Evolutionary conservation across 2,888 invertebrate genomes (phyloP), one percentile per base, ranked within the genome.

Genomic region (Pycnomerus fuliginosus): DNA sequence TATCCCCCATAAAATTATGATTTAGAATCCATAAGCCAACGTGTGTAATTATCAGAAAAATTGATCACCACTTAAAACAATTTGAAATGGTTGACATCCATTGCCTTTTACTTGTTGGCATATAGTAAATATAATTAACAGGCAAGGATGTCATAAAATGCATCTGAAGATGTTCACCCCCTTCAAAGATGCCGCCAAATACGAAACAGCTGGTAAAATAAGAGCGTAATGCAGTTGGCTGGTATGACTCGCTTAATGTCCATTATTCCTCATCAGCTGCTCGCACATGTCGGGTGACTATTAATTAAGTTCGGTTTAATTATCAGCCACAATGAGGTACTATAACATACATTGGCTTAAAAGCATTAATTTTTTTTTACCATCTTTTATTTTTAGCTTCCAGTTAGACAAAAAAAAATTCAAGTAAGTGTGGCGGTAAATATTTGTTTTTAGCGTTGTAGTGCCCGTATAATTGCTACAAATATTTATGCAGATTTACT

Each of bases 291-390:
- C 53, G 53, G 53, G 49, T 53, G 56, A 54, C 55, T 56, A 58
- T 58, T 61, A 61, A 61, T 61, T 61, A 58, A 50, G 45, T 56
- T 54, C 52, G 27, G 49, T 55, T 57, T 61, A 58, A 61, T 60
- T 60, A 58, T 54, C 34, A 23, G n/a, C n/a, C n/a, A n/a, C n/a
- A n/a, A n/a, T n/a, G n/a, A n/a, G n/a, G n/a, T n/a, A n/a, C n/a
- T n/a, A n/a, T n/a, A n/a, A n/a, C n/a, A n/a, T n/a, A n/a, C n/a
- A n/a, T n/a, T n/a, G n/a, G n/a, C n/a, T n/a, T n/a, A n/a, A n/a
- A n/a, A n/a, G n/a, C n/a, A n/a, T n/a, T n/a, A n/a, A n/a, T n/a
- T n/a, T n/a, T n/a, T n/a, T n/a, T n/a, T n/a, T n/a, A n/a, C n/a
- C n/a, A n/a, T n/a, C n/a, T n/a, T n/a, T n/a, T n/a, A n/a, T n/a